Base-by-base conservation (phyloP, 1,140 invertebrate species). In the Phthorimaea operculella region DNA sequence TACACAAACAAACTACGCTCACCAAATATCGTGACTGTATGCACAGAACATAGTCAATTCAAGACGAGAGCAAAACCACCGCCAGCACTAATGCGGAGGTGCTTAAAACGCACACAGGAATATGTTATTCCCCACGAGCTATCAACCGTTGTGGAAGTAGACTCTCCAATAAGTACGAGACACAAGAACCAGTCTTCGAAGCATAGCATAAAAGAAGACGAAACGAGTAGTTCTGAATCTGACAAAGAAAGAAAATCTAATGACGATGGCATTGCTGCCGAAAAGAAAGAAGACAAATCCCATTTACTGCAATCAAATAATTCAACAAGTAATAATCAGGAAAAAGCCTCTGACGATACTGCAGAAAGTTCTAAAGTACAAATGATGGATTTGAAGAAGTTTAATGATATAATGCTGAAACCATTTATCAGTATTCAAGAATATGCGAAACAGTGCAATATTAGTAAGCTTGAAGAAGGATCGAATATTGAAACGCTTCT, bases 91-190 rank as follows among this genome's bases (percentile, higher is more conserved):
- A 64, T 68, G 7, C 70, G 82, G 21, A 67, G 79, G 15, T 58
- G 74, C 63, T 67, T 82, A 21, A 83, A 76, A 67, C 60, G 70
- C 59, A 66, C 58, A 1, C 64, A 76, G 48, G 83, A 87, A 52
- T 59, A 64, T 21, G 58, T 81, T 16, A 64, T 80, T 33, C 87
- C 87, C 4, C 90, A 90, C 60, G 90, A 92, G 68, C 74, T 91
- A 14, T 91, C 90, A 9, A 91, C 90, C 6, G 91, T 92, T 45
- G 74, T 88, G 5, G 90, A 92, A 85, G 85, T 89, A 3, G 89
- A 90, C 69, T 89, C 89, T 7, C 88, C 88, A 4, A 87, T 88
- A 68, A 86, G 80, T 58, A 34, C 77, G 4, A 77, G 74, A 65
- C 50, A 68, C 4, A 81, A 78, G 64, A 79, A 59, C 54, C 66